A percentile compares a stretch with the other conserved stretches of the same genome.
Evolutionary conservation across 2,113 vertebrate genomes (phyloP).

Genomic region (Neogobius melanostomus): DNA sequence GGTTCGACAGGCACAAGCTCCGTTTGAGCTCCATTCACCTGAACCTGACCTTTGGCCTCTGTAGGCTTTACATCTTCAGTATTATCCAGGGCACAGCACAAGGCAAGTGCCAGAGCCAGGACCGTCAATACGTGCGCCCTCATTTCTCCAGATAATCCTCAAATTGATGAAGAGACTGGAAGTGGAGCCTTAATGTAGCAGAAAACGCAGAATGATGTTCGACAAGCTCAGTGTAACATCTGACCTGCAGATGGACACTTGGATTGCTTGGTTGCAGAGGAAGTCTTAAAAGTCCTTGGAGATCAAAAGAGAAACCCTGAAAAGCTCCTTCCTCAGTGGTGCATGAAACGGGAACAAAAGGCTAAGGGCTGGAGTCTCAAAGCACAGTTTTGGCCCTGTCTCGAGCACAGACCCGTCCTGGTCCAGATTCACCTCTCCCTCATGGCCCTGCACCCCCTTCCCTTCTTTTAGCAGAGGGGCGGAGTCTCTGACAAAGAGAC

Average conservation of each 20-base stretch:
- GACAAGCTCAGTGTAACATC: slow-evolving; percentile 23
- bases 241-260: slow-evolving; percentile 48
- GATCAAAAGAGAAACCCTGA: slow-evolving; percentile 36
- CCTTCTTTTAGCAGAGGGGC: slow-evolving; percentile 58
- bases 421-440: slow-evolving; percentile 45
- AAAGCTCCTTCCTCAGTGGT: slow-evolving; percentile 27
- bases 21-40: slow-evolving; percentile 25
- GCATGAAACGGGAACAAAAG: slow-evolving; percentile 14
- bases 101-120: slow-evolving; percentile 23
- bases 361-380: slow-evolving; percentile 26
- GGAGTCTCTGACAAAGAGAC: slow-evolving; percentile 61
- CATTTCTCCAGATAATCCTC: slow-evolving; percentile 40
- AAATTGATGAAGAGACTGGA: background rate
- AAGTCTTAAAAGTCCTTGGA: slow-evolving; percentile 32
- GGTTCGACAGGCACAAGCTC: slow-evolving; percentile 60
- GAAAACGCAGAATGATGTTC: background rate
- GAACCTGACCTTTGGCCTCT: slow-evolving; percentile 15
- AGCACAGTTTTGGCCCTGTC: slow-evolving; percentile 28
- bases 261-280: background rate
- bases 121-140: slow-evolving; percentile 48
- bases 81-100: slow-evolving; percentile 47
- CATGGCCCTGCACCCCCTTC: slow-evolving; percentile 70
- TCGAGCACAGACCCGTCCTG: slow-evolving; percentile 24
- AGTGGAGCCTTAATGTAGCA: slow-evolving; percentile 4
- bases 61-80: slow-evolving; percentile 13